Conservation (phyloP, 2,113 vertebrate species). For the Bolborhynchus lineola region DNA sequence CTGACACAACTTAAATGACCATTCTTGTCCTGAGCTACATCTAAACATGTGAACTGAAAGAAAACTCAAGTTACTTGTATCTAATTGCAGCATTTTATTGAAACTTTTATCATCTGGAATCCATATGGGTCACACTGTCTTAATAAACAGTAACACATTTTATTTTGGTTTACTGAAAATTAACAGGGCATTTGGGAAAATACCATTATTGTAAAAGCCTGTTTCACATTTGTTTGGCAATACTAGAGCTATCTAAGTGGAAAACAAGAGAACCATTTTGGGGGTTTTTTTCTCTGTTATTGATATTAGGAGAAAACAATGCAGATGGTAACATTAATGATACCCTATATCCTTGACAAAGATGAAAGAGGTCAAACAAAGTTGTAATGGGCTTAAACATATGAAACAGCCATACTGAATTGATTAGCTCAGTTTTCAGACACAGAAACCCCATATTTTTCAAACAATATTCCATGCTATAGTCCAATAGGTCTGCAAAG, state of each 20-base stretch:
- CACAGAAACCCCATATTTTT: slow-evolving; percentile 43
- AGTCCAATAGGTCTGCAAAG: slow-evolving; percentile 60
- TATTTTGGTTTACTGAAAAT: slow-evolving; percentile 82
- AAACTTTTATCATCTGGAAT: slow-evolving; percentile 78
- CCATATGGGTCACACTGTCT: slow-evolving; percentile 72
- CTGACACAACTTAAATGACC: slow-evolving; percentile 64
- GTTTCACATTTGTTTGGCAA: slow-evolving; percentile 74
- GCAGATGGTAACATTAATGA: slow-evolving; percentile 76
- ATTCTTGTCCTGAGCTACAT: slow-evolving; percentile 49
- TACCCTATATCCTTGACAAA: slow-evolving; percentile 71
- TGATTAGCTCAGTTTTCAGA: slow-evolving; percentile 69
- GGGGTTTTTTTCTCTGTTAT: not conserved
- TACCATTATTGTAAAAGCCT: slow-evolving; percentile 72
- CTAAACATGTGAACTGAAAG: slow-evolving; percentile 59
- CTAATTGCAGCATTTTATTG: slow-evolving; percentile 61
- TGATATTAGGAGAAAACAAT: slow-evolving; percentile 73
- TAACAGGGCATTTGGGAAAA: slow-evolving; percentile 79
- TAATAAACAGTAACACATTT: slow-evolving; percentile 81
- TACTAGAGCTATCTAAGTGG: slow-evolving; percentile 66
- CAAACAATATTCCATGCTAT: slow-evolving; percentile 59
- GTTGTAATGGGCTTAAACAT: slow-evolving; percentile 68
- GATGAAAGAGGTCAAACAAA: slow-evolving; percentile 75
- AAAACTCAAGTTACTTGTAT: slow-evolving; percentile 56
- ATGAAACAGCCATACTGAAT: slow-evolving; percentile 68
- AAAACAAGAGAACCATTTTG: slow-evolving; percentile 58